phyloP scores from a whole-genome alignment of 2,888 invertebrate genomes.

The Dorcus hopei region DNA sequence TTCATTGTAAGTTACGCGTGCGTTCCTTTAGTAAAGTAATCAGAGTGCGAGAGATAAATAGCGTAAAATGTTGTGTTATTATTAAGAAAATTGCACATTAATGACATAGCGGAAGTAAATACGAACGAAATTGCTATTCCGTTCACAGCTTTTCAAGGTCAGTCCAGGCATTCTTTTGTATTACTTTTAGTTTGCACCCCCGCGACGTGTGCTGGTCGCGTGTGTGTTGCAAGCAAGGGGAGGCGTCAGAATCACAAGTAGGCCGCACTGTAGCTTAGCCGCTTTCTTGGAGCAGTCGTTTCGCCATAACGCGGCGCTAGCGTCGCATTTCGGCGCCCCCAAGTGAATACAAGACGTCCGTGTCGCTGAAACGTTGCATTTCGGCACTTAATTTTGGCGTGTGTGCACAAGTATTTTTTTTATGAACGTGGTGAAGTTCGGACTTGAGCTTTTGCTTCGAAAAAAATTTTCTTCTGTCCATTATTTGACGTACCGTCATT shows the following conservation, averaged over 20 bases:
- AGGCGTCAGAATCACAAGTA: slow-evolving; percentile 19
- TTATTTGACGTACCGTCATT: background rate
- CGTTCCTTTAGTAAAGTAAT: too few relatives aligned
- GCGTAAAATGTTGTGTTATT: too few relatives aligned
- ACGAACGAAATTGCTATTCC: slow-evolving; percentile 3
- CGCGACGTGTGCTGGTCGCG: slow-evolving; percentile 11
- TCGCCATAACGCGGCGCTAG: slow-evolving; percentile 14
- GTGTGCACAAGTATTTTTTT: background rate
- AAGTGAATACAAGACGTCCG: slow-evolving; percentile 11
- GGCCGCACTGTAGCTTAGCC: slow-evolving; percentile 15
- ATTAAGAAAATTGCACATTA: too few relatives aligned
- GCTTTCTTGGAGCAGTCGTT: slow-evolving; percentile 8
- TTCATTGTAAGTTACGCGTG: too few relatives aligned
- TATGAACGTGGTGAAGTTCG: background rate
- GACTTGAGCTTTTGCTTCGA: background rate
- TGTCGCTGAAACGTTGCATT: background rate
- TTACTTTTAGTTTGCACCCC: slow-evolving; percentile 11
- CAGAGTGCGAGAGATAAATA: too few relatives aligned
- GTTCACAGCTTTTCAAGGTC: slow-evolving; percentile 9
- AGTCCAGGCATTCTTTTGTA: slow-evolving; percentile 5
- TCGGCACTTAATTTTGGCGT: background rate
- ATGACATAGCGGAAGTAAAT: background rate
- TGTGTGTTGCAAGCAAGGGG: slow-evolving; percentile 10
- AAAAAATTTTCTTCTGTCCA: background rate
- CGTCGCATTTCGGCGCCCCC: slow-evolving; percentile 17